Conservation (phyloP, 2,113 vertebrate genomes). For the Pandion haliaetus region DNA sequence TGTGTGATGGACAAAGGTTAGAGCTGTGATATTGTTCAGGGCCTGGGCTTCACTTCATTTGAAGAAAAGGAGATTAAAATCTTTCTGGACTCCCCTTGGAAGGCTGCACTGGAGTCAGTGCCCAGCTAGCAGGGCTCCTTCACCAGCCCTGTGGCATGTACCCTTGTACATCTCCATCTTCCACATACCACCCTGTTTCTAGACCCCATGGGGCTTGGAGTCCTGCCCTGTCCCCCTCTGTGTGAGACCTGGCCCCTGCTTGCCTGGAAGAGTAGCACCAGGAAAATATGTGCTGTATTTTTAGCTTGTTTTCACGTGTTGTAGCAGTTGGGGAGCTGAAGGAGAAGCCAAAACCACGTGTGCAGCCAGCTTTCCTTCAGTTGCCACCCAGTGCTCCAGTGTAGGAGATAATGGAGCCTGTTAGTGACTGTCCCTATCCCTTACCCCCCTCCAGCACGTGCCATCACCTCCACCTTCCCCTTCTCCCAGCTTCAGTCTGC, state of each 20-base stretch:
- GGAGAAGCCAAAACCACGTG: neutral
- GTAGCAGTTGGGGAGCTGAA: neutral
- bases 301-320: neutral
- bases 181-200: accelerated
- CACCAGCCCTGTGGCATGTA: neutral
- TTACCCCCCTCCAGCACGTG: neutral
- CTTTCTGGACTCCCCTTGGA: neutral
- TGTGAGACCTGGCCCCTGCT: neutral
- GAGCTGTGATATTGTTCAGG: neutral
- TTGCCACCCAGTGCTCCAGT: neutral
- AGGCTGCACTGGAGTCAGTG: neutral
- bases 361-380: neutral
- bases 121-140: neutral
- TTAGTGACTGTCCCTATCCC: neutral
- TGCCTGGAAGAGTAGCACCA: neutral
- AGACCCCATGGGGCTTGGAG: neutral
- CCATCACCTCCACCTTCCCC: neutral
- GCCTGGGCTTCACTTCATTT: neutral
- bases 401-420: neutral
- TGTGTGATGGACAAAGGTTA: neutral
- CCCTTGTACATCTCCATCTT: neutral
- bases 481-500: neutral
- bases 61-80: neutral
- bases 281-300: neutral
- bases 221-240: neutral